Conservation (phyloP, 92 coral and sea anemone genomes). For the Parazoanthus swiftii region DNA sequence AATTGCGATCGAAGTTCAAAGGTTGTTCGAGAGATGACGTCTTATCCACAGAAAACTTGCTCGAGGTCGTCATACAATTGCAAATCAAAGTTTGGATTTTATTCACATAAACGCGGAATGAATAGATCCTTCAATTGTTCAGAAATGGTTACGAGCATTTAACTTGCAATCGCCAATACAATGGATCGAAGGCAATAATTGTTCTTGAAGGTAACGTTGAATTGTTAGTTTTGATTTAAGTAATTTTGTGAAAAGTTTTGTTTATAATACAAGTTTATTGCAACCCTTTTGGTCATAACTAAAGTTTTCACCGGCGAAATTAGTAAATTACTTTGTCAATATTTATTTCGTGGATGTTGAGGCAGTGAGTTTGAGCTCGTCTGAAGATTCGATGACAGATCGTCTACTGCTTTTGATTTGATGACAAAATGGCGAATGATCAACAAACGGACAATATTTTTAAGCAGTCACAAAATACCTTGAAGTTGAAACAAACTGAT, state of each 20-base stretch:
- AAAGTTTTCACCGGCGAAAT: background rate
- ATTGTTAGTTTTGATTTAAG: background rate
- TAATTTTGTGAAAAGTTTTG: background rate
- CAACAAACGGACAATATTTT: background rate
- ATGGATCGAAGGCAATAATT: too few species aligned
- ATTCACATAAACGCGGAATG: background rate
- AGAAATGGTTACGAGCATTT: too few species aligned
- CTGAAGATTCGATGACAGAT: background rate
- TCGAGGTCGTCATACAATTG: background rate
- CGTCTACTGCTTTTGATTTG: background rate
- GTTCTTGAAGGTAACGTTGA: background rate
- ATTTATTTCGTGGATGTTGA: background rate
- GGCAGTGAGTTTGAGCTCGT: background rate
- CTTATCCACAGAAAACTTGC: background rate
- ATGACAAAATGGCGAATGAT: background rate
- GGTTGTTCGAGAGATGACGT: background rate
- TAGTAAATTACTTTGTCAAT: background rate
- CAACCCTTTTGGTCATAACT: background rate
- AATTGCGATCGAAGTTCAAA: background rate
- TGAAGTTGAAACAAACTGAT: too few species aligned
- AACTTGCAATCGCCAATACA: too few species aligned
- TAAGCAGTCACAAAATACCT: too few species aligned
- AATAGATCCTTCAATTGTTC: too few species aligned
- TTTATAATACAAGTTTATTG: background rate
- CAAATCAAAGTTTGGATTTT: background rate